Evolutionary conservation across 2,113 vertebrate genomes (phyloP), one percentile per base, ranked within the genome.

Genomic region (Podocnemis expansa): DNA sequence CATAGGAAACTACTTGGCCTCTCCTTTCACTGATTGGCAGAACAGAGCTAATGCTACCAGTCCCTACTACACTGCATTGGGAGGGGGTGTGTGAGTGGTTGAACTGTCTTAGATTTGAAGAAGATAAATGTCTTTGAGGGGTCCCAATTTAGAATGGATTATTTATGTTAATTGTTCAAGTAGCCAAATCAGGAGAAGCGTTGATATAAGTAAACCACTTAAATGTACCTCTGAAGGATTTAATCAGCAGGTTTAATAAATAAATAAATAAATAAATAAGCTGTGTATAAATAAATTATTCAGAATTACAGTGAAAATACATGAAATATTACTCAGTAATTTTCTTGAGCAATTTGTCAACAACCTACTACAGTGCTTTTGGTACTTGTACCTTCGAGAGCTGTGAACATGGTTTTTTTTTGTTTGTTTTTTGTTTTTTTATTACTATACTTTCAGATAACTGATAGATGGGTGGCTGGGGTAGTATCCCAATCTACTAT

Each of bases 301-400:
- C 78, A 89, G 89, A 89, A 79, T 84, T 88, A 2, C 54, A 82
- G 24, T 34, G n/a, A 41, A 83, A n/a, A 10, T 54, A 67, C 54
- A 45, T 84, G 80, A 80, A 88, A 60, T 92, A 67, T 54, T 84
- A 24, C 38, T 80, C 49, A 76, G 4, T 73, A 88, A 86, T 91
- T 95, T 84, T 49, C 60, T 87, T 49, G 52, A 96, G 49, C 79
- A 87, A 31, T 83, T 76, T 4, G 79, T 81, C 86, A 85, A 41
- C 27, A 34, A 83, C 67, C 41, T 89, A 24, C 84, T 45, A 73
- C 5, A 90, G 6, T 24, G 5, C 4, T 34, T 83, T 86, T 95
- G 47, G 34, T 45, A 63, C 75, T 67, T 67, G 60, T 16, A n/a
- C 31, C 8, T 21, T 90, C 16, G 8, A 54, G n/a, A 58, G 55